phyloP scores from a whole-genome alignment of 1,140 invertebrate species.

The Drosophila nebulosa region DNA sequence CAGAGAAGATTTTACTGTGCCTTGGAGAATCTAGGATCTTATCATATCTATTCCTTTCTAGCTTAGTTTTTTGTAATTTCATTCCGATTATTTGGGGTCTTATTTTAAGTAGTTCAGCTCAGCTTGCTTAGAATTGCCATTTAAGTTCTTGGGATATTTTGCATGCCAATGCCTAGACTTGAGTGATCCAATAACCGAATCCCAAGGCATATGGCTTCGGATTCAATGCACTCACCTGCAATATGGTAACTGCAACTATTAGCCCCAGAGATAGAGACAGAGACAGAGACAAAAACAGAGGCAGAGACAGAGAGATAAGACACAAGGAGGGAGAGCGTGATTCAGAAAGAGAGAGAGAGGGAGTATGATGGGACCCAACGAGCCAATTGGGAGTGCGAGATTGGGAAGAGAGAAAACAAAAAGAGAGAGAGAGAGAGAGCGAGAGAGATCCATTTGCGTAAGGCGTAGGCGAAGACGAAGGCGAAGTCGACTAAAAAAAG shows the following conservation, averaged over 20 bases:
- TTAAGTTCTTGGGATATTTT: constrained; percentile 14
- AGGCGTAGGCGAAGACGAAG: constrained; percentile 46
- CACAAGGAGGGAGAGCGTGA: not conserved
- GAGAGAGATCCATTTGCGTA: constrained; percentile 27
- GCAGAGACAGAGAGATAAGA: not conserved
- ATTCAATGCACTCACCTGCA: constrained; percentile 14
- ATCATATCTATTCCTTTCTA: too few relatives aligned
- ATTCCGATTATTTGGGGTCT: not conserved
- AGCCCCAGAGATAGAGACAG: not conserved
- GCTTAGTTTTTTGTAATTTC: too few relatives aligned
- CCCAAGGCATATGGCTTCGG: not conserved
- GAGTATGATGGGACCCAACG: not conserved
- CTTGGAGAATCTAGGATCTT: too few relatives aligned
- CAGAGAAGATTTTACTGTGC: too few relatives aligned
- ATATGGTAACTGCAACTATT: constrained; percentile 18
- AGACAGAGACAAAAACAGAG: constrained; percentile 15
- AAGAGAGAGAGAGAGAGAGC: constrained; percentile 7
- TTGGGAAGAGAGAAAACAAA: not conserved
- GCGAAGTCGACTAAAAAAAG: constrained; percentile 69
- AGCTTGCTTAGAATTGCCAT: constrained; percentile 1
- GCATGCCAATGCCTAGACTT: constrained; percentile 18
- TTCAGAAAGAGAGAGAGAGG: not conserved
- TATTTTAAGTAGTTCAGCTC: not conserved
- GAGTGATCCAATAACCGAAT: constrained; percentile 28
- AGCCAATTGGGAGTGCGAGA: not conserved